Base-by-base conservation (phyloP, 2,797 vertebrate species). In the Trachurus trachurus region DNA sequence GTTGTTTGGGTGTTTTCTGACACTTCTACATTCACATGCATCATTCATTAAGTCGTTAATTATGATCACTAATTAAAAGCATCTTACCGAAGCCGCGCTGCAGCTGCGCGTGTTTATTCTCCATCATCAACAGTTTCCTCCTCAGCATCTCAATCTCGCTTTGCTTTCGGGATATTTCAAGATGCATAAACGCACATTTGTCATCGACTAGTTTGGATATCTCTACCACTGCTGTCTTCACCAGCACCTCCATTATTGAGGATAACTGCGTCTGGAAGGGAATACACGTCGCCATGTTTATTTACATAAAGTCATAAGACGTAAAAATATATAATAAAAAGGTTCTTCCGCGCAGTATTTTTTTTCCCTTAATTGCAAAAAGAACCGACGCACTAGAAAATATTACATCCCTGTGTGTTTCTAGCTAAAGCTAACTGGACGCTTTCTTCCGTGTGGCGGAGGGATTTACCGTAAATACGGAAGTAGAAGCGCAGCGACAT, bases 131-230 rank as follows among this genome's bases (percentile, higher is more conserved):
- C 63, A 95, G 37, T 71, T 94, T 93, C 81, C 92, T 88, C 16
- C 77, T 91, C 69, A 96, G 87, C 78, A 85, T 75, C 56, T 94
- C 91, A 10, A 94, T 95, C 84, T 95, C 94, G 83, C 80, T 89
- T 37, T 94, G 93, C 57, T 93, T 93, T 45, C 92, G 82, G 31
- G 92, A 93, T 61, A 96, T 90, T 45, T 96, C 94, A 1, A 93
- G 85, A 5, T 94, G 93, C 80, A 95, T 29, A 76, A 91, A 89
- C 22, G 92, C 88, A 74, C 93, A 92, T 89, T 95, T 95, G 66
- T 94, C 92, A 80, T 96, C 95, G 70, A 96, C 93, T 74, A 96
- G 92, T 82, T 93, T 93, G 80, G 94, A 95, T 31, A 96, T 95
- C 74, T 95, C 92, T 22, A 87, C 86, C 85, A 95, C 94, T 1